phyloP scores from a whole-genome alignment of 2,797 vertebrate species.

The Simalia tracyae region DNA sequence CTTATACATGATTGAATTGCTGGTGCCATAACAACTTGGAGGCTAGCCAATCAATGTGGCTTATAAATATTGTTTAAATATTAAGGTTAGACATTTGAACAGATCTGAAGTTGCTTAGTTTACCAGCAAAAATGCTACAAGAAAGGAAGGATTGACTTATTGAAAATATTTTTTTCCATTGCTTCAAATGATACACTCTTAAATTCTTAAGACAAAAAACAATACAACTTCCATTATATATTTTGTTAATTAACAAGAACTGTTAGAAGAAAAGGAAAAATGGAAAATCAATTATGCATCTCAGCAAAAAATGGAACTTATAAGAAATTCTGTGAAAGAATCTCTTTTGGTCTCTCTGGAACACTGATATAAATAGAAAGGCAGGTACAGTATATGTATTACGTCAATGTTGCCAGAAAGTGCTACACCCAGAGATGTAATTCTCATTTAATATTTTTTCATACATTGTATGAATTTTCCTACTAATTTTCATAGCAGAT shows the following conservation, averaged over 20 bases:
- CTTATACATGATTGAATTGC: neutral
- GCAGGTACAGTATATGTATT: constrained; percentile 4
- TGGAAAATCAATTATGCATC: neutral
- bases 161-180: neutral
- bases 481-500: neutral
- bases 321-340: constrained; percentile 2
- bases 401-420: neutral
- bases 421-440: neutral
- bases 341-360: neutral
- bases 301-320: neutral
- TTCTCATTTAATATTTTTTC: constrained; percentile 4
- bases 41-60: neutral
- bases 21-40: neutral
- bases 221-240: neutral
- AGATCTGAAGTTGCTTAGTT: neutral
- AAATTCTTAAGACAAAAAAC: neutral
- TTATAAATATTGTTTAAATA: neutral
- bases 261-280: neutral
- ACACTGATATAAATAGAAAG: neutral
- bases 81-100: neutral
- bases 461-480: neutral
- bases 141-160: neutral
- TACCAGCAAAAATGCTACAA: neutral
- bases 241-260: constrained; percentile 6
- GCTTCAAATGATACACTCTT: neutral